These are phyloP conservation scores for Acheta domesticus DNA, from an alignment of 2,888 invertebrate species.

Conservation along the genomic window DNA sequence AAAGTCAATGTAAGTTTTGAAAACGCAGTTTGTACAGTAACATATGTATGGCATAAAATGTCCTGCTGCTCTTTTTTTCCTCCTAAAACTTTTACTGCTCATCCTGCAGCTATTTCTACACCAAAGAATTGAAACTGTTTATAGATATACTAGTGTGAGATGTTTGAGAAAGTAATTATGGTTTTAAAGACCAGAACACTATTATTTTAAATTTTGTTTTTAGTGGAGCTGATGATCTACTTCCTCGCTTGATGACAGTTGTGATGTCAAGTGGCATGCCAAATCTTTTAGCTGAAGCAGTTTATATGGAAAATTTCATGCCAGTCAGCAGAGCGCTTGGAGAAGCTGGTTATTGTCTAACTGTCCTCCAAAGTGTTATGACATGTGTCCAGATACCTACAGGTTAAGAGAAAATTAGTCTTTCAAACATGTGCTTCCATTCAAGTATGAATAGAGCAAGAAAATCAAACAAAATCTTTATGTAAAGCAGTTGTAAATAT, in stretches of 20 bases:
- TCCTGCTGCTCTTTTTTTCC: no score
- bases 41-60: no score
- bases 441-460: no score
- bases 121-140: no score
- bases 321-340: constrained; percentile 26
- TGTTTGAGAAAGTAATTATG: no score
- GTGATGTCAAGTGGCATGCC: constrained; percentile 20
- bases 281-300: constrained; percentile 25
- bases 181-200: no score
- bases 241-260: constrained; percentile 25
- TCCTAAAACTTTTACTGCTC: no score
- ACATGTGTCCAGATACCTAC: constrained; percentile 26
- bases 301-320: constrained; percentile 31
- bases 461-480: no score
- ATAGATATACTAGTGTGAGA: no score
- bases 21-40: no score
- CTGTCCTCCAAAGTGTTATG: constrained; percentile 30
- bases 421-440: constrained; percentile 9
- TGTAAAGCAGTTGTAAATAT: no score
- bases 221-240: constrained; percentile 31
- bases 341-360: constrained; percentile 29
- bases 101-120: no score
- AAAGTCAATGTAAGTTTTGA: constrained; percentile 26
- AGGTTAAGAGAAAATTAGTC: background rate
- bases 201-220: background rate